phyloP scores from a whole-genome alignment of 2,888 invertebrate genomes.

The Rosalia funebris region DNA sequence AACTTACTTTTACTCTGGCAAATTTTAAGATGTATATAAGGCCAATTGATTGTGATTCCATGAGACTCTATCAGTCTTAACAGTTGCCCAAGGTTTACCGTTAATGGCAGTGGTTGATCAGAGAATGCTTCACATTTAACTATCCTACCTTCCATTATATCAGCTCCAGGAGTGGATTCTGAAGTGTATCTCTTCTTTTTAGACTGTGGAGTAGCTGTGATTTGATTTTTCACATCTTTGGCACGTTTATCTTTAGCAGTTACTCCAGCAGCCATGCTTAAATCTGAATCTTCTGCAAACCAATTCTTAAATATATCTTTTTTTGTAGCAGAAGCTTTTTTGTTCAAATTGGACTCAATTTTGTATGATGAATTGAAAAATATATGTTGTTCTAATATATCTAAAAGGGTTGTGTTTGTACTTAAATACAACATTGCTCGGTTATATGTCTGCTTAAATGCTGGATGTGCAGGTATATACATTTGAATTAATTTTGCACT shows the following conservation, averaged over 20 bases:
- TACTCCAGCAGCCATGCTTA: conserved; percentile 84
- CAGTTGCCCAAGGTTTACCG: conserved; percentile 60
- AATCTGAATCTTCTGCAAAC: conserved; percentile 64
- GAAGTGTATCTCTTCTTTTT: conserved; percentile 59
- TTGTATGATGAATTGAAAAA: conserved; percentile 58
- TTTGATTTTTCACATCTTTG: conserved; percentile 81
- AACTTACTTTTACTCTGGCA: conserved; percentile 60
- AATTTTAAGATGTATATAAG: conserved; percentile 62
- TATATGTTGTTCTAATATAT: conserved; percentile 75
- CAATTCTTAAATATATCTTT: conserved; percentile 58
- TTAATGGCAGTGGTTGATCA: conserved; percentile 59
- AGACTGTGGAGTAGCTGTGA: conserved; percentile 57
- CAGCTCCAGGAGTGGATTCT: conserved; percentile 39
- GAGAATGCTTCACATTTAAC: conserved; percentile 59
- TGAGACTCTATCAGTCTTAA: conserved; percentile 58
- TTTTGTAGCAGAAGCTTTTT: conserved; percentile 40
- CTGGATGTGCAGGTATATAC: conserved; percentile 70
- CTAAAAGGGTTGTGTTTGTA: conserved; percentile 78
- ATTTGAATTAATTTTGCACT: conserved; percentile 57
- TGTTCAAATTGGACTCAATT: conserved; percentile 42
- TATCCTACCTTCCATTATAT: conserved; percentile 57
- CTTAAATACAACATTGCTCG: conserved; percentile 79
- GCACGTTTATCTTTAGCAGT: conserved; percentile 90
- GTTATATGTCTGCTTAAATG: conserved; percentile 77
- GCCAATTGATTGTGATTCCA: conserved; percentile 59